Base-by-base conservation (phyloP, 2,113 vertebrate species). In the Acinonyx jubatus region DNA sequence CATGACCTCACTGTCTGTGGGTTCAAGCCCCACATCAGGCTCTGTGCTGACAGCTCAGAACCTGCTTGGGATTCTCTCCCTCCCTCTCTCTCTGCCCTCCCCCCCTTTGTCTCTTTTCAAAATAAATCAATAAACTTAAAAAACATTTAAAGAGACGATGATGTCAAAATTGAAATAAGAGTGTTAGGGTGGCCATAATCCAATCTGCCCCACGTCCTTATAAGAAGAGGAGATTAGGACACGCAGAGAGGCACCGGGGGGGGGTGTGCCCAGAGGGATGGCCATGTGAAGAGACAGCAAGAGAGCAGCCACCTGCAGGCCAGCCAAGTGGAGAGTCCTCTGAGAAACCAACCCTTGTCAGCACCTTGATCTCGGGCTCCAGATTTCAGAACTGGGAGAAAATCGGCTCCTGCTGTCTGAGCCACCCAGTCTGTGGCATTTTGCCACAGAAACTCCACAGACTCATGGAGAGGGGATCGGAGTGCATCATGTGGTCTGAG, bases 201-300 rank as follows among this genome's bases (percentile, higher is more conserved):
- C 36, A 8, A 29, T 10, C 73, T 23, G 80, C 29, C 68, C 52
- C 0, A 7, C 5, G 16, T 82, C 71, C 31, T 68, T 23, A 7
- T 7, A 68, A n/a, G 19, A 65, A 48, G 18, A 84, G 41, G 66
- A 52, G 29, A 31, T 1, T 3, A 25, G 19, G 65, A 84, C 33
- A 6, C 16, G 11, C 29, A 27, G 65, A 55, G 38, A 16, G 38
- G 50, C n/a, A 11, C 13, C 16, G 3, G 19, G 15, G 15, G 4
- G 10, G 0, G 1, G 0, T 0, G 11, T 13, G 23, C 65, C 1
- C 41, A 13, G 84, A 38, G 79, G 29, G 45, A 16, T 0, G 1
- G 7, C 36, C 57, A 1, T 12, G 1, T 7, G 33, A 27, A 61
- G 81, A 4, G 18, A 19, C 16, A 13, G 41, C 52, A 41, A 33